phyloP scores from a whole-genome alignment of 2,113 vertebrate species.

The Gracilinanus agilis region DNA sequence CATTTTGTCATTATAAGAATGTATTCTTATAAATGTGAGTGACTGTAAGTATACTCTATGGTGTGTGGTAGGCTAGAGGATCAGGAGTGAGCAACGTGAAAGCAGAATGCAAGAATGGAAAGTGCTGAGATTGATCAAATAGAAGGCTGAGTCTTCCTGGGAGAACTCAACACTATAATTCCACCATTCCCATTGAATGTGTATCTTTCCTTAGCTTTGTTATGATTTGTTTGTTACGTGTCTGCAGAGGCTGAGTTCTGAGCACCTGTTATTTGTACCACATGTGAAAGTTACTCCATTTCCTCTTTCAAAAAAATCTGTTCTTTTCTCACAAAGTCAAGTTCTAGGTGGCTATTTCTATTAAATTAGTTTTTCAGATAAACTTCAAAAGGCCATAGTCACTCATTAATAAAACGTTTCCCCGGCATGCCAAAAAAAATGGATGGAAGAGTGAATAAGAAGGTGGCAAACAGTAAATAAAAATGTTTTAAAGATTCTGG shows the following conservation, averaged over 20 bases:
- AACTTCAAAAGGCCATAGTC: conserved; percentile 83
- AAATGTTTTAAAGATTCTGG: background rate
- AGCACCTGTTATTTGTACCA: conserved; percentile 81
- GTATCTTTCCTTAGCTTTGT: background rate
- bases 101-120: background rate
- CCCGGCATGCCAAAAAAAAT: conserved; percentile 60
- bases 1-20: conserved; percentile 29
- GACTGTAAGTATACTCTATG: fast-evolving
- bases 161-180: background rate
- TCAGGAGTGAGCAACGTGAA: background rate
- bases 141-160: background rate
- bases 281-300: conserved; percentile 51
- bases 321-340: conserved; percentile 86
- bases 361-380: conserved; percentile 81
- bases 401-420: conserved; percentile 80
- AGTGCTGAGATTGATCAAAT: conserved; percentile 1
- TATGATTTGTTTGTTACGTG: background rate
- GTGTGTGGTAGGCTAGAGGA: background rate
- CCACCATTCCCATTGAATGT: background rate
- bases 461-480: conserved; percentile 12
- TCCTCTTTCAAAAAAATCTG: conserved; percentile 83
- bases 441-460: conserved; percentile 42
- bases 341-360: conserved; percentile 74
- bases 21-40: conserved; percentile 38
- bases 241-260: conserved; percentile 59